phyloP scores from a whole-genome alignment of 2,888 invertebrate species.

The Sinohyriopsis cumingii region DNA sequence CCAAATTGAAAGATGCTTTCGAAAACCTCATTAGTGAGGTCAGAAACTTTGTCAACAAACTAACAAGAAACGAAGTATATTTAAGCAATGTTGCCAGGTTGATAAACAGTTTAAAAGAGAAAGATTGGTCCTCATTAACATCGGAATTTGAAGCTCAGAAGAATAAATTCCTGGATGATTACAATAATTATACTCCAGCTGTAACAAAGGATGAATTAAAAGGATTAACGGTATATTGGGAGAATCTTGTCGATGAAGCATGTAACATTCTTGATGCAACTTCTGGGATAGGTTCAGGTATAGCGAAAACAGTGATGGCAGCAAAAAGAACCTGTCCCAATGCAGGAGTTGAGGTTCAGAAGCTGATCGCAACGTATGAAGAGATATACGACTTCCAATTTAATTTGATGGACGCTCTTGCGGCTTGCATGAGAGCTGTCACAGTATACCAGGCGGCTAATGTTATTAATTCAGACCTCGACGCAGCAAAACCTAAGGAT shows the following conservation, averaged over 20 bases:
- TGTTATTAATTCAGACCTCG: not conserved
- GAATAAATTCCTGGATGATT: no score
- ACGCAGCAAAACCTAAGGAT: not conserved
- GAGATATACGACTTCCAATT: constrained; percentile 7
- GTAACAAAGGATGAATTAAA: not conserved
- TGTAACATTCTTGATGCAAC: constrained; percentile 2
- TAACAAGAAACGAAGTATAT: no score
- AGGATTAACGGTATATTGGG: constrained; percentile 1
- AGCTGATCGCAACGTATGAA: not conserved
- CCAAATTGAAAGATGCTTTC: no score
- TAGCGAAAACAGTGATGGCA: not conserved
- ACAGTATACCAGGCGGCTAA: not conserved
- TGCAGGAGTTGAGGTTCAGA: constrained; percentile 2
- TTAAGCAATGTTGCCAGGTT: no score
- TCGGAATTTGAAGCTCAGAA: no score
- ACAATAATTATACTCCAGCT: not conserved
- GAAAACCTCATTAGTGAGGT: no score
- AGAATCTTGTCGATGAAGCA: not conserved
- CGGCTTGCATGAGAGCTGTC: constrained; percentile 2
- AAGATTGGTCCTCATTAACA: no score
- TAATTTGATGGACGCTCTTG: constrained; percentile 3
- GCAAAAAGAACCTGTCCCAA: not conserved
- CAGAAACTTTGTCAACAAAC: no score
- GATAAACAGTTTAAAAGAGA: no score
- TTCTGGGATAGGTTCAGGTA: not conserved